Evolutionary conservation across 2,113 vertebrate genomes (phyloP).

Genomic region (Tenebrosternarchus preto): DNA sequence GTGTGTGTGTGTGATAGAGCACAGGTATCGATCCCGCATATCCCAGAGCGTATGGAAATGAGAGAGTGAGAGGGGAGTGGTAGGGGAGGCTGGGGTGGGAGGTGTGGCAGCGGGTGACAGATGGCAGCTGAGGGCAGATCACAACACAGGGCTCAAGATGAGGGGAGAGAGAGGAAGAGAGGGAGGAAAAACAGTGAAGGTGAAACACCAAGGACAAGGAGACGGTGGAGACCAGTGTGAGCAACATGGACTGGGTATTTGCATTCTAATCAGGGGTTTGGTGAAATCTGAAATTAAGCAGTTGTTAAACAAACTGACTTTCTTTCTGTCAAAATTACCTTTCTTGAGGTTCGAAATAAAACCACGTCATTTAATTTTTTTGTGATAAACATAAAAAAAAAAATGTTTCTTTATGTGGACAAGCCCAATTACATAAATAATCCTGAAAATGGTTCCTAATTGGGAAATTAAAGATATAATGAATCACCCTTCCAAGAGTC

Average conservation of each 20-base stretch:
- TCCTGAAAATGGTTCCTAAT: too few species aligned
- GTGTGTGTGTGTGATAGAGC: constrained; percentile 32
- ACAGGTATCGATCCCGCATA: constrained; percentile 24
- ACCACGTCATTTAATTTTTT: too few species aligned
- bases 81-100: too few species aligned
- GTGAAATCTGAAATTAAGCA: constrained; percentile 24
- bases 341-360: too few species aligned
- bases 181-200: background rate
- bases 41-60: constrained; percentile 41
- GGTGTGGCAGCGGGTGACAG: constrained; percentile 22
- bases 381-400: background rate
- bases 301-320: too few species aligned
- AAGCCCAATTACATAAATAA: too few species aligned
- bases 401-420: too few species aligned
- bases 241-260: background rate
- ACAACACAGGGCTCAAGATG: background rate
- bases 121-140: constrained; percentile 44
- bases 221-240: background rate
- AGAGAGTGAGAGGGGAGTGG: background rate
- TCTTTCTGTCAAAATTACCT: too few species aligned
- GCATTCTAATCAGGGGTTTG: background rate
- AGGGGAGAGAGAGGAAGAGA: background rate
- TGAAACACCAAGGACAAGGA: background rate
- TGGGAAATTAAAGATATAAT: too few species aligned
- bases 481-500: too few species aligned